Evolutionary conservation across 1,140 invertebrate species (phyloP), one percentile per base, ranked within the genome.

Genomic region (Monomorium pharaonis): DNA sequence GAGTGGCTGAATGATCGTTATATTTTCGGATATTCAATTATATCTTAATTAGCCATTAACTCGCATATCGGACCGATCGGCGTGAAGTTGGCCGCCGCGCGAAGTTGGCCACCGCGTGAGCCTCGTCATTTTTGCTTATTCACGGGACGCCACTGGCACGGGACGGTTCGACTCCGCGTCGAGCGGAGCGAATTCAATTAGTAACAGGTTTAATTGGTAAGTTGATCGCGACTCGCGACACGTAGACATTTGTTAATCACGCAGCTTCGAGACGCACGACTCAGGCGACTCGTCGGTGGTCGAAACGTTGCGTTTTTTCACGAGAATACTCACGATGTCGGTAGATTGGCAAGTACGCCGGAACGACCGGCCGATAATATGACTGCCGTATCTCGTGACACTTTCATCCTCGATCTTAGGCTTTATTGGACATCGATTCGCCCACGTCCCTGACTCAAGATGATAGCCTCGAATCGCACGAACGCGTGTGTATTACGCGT

Each of bases 41-140:
- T 10, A 33, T 65, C 30, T 67, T 67, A 70, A 70, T 70, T 49
- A 70, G 47, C 4, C 24, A 2, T 70, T 70, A 70, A 70, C 24
- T 30, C 10, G 44, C 24, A 49, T 7, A 49, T 16, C 42, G 24
- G 1, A 9, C 9, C 9, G 27, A 51, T 51, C 47, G 7, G 27
- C 10, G 24, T n/a, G 27, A 70, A 70, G 16, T 70, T 51, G n/a
- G 12, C 7, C 9, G 18, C 4, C 9, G 9, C n/a, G n/a, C n/a
- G n/a, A n/a, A 70, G 16, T 70, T 51, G n/a, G 12, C 7, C 9
- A 10, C 4, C 9, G 9, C 6, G 3, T n/a, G 33, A 37, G 10
- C 30, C 30, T 12, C 33, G 7, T 1, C n/a, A 18, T 49, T 70
- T 49, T 70, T 7, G 16, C 30, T 70, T 18, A 51, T 51, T 70